Evolutionary conservation across 2,113 vertebrate species (phyloP).

Genomic region (Phylloscopus trochiloides): DNA sequence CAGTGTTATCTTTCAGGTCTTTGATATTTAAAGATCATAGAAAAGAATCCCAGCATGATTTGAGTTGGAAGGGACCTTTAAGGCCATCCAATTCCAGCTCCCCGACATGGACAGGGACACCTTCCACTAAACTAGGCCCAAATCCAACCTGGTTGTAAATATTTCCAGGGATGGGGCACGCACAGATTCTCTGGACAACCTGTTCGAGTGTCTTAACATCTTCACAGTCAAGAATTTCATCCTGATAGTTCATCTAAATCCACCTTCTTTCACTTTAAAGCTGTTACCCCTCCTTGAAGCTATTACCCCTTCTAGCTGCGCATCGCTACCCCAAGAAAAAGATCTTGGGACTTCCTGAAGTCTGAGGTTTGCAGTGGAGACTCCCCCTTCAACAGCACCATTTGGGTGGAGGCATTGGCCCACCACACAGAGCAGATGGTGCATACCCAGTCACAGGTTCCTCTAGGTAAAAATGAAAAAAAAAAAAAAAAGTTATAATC

Average conservation of each 20-base stretch:
- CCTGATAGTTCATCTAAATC: neutral
- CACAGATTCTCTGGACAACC: neutral
- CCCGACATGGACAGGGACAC: rapidly evolving
- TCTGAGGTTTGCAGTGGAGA: neutral
- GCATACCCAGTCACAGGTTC: neutral
- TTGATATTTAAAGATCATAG: neutral
- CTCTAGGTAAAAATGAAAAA: neutral
- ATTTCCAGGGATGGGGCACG: neutral
- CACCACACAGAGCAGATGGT: neutral
- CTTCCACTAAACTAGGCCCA: neutral
- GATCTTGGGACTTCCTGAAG: neutral
- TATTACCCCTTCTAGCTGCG: neutral
- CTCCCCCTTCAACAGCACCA: neutral
- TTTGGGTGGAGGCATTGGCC: neutral
- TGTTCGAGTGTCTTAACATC: neutral
- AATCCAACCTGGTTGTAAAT: neutral
- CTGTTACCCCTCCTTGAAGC: no score
- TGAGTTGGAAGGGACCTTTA: neutral
- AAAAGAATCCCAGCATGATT: neutral
- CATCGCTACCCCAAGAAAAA: neutral
- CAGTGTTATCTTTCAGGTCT: neutral
- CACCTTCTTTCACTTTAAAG: neutral
- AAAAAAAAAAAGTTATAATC: neutral
- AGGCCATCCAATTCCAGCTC: neutral
- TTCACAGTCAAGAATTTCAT: neutral